phyloP scores from a whole-genome alignment of 2,888 invertebrate species.

The Caenorhabditis afra region DNA sequence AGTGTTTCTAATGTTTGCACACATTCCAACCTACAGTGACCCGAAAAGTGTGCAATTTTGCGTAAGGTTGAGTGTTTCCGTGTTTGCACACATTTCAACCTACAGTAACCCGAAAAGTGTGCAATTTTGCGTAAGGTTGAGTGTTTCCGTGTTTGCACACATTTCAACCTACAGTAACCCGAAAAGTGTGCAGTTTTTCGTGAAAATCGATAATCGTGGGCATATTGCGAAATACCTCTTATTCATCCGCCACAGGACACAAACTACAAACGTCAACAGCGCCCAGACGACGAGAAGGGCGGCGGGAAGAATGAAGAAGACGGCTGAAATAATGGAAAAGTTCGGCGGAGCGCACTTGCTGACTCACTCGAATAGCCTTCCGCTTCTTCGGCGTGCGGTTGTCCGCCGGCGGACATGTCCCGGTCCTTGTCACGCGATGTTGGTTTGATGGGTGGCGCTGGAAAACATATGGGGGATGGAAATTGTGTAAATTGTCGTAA shows the following conservation, averaged over 20 bases:
- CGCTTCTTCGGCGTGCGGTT: slow-evolving; percentile 36
- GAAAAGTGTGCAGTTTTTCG: too few species aligned
- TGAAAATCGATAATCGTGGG: neutral
- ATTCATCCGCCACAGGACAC: slow-evolving; percentile 62
- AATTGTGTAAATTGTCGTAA: neutral
- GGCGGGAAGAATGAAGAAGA: slow-evolving; percentile 60
- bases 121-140: too few species aligned
- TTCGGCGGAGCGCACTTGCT: neutral
- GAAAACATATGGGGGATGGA: too few species aligned
- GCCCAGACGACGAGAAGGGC: slow-evolving; percentile 69
- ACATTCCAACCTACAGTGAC: too few species aligned
- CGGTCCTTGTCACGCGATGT: slow-evolving; percentile 33
- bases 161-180: too few species aligned
- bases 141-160: too few species aligned
- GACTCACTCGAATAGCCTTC: slow-evolving; percentile 29
- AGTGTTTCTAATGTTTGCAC: too few species aligned
- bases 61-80: too few species aligned
- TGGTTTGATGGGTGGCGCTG: slow-evolving; percentile 60
- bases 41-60: too few species aligned
- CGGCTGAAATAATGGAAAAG: slow-evolving; percentile 63
- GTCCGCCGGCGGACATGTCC: slow-evolving; percentile 18
- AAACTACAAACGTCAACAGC: slow-evolving; percentile 64
- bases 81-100: too few species aligned
- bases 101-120: too few species aligned
- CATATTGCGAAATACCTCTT: slow-evolving; percentile 28